Percentiles rank a stretch among this genome's conserved stretches.
phyloP scores from a whole-genome alignment of 2,888 invertebrate genomes.

The Campaea margaritaria region DNA sequence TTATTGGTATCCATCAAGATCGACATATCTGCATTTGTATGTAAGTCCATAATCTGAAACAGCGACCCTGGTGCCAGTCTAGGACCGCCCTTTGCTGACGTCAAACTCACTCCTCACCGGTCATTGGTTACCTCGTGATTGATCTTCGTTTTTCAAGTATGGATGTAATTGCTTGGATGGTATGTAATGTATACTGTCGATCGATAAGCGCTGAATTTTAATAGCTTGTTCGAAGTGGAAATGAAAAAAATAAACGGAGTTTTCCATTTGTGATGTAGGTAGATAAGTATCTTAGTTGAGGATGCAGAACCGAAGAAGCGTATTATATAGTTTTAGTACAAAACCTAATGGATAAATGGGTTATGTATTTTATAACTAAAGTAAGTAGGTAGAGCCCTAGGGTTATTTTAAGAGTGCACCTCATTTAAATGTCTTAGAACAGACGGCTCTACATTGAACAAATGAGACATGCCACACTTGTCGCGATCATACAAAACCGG shows the following conservation, averaged over 20 bases:
- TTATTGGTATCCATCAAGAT: constrained; percentile 8
- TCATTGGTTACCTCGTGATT: constrained; percentile 24
- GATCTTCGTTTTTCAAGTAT: constrained; percentile 27
- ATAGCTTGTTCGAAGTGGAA: constrained; percentile 14
- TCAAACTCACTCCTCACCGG: constrained; percentile 10
- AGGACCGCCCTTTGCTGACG: constrained; percentile 16
- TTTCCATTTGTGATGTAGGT: no score
- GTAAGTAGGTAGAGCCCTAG: no score
- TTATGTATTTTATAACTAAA: no score
- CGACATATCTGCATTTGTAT: background rate
- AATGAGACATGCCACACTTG: constrained; percentile 5
- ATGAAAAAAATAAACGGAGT: constrained; percentile 11
- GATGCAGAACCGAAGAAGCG: no score
- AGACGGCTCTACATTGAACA: no score
- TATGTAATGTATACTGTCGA: constrained; percentile 15
- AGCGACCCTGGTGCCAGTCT: constrained; percentile 17
- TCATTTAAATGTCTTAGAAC: no score
- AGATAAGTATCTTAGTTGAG: no score
- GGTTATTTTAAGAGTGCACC: no score
- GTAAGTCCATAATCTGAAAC: constrained; percentile 13
- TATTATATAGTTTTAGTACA: no score
- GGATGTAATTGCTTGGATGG: constrained; percentile 19
- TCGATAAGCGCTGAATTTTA: constrained; percentile 27
- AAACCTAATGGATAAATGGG: no score
- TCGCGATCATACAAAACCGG: constrained; percentile 13